phyloP scores from a whole-genome alignment of 2,797 vertebrate species.

The Octomys mimax region DNA sequence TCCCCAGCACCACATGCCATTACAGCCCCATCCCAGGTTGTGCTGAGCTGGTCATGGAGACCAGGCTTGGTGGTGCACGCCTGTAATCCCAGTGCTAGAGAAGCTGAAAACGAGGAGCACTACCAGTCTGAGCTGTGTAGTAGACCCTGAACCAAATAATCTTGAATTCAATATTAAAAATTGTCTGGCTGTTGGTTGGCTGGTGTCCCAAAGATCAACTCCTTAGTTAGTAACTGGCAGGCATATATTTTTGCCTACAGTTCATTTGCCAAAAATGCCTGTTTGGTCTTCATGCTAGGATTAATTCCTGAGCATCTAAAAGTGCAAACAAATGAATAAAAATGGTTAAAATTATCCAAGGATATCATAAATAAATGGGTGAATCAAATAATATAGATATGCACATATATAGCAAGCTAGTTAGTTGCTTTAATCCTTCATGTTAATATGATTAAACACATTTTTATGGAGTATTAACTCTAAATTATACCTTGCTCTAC shows the following conservation, averaged over 20 bases:
- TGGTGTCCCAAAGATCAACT: neutral
- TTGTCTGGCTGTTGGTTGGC: neutral
- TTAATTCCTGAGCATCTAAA: neutral
- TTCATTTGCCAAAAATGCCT: conserved; percentile 18
- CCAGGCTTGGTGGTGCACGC: no score
- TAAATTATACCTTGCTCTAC: neutral
- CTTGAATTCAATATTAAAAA: neutral
- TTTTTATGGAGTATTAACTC: neutral
- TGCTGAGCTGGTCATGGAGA: no score
- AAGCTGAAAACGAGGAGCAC: no score
- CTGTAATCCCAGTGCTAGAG: no score
- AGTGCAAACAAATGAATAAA: conserved; percentile 12
- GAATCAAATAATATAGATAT: neutral
- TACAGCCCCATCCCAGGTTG: no score
- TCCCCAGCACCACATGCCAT: no score
- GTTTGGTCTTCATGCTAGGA: neutral
- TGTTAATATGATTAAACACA: neutral
- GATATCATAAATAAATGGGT: neutral
- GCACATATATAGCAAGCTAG: neutral
- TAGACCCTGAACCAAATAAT: no score
- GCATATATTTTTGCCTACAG: neutral
- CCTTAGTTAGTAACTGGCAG: neutral
- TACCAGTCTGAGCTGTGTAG: no score
- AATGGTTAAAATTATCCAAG: neutral
- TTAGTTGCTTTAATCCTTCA: neutral